These are phyloP conservation scores for Hyppa rectilinea DNA, from an alignment of 2,888 invertebrate species.

Conservation along the genomic window DNA sequence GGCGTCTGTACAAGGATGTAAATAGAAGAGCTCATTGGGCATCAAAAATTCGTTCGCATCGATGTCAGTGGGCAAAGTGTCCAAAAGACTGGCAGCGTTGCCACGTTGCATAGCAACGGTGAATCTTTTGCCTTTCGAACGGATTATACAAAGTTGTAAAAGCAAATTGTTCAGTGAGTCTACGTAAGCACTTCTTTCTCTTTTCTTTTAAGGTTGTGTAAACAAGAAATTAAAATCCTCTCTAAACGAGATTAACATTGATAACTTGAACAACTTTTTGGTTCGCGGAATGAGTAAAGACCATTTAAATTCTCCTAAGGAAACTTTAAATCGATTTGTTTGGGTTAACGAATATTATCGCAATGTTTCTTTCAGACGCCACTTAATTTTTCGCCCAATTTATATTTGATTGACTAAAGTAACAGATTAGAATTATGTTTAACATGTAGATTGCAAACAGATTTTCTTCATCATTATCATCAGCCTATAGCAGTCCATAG, in stretches of 20 bases:
- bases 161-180: neutral
- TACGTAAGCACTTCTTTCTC: neutral
- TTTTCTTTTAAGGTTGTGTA: slow-evolving; percentile 1
- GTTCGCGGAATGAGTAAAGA: slow-evolving; percentile 13
- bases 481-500: too few relatives aligned
- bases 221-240: slow-evolving; percentile 29
- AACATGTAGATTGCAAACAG: neutral
- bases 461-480: neutral
- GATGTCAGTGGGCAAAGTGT: too few relatives aligned
- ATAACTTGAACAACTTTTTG: slow-evolving; percentile 22
- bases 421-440: neutral
- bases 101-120: too few relatives aligned
- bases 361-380: slow-evolving; percentile 3
- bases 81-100: too few relatives aligned
- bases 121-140: too few relatives aligned
- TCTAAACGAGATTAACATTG: slow-evolving; percentile 10
- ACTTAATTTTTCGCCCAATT: neutral
- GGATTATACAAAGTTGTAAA: neutral
- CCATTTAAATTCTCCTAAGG: slow-evolving; percentile 22
- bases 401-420: neutral
- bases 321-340: slow-evolving; percentile 32
- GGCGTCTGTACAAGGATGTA: too few relatives aligned
- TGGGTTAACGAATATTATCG: slow-evolving; percentile 5
- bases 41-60: too few relatives aligned
- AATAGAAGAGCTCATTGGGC: too few relatives aligned